phyloP scores from a whole-genome alignment of 2,113 vertebrate genomes.

The Oxyura jamaicensis region DNA sequence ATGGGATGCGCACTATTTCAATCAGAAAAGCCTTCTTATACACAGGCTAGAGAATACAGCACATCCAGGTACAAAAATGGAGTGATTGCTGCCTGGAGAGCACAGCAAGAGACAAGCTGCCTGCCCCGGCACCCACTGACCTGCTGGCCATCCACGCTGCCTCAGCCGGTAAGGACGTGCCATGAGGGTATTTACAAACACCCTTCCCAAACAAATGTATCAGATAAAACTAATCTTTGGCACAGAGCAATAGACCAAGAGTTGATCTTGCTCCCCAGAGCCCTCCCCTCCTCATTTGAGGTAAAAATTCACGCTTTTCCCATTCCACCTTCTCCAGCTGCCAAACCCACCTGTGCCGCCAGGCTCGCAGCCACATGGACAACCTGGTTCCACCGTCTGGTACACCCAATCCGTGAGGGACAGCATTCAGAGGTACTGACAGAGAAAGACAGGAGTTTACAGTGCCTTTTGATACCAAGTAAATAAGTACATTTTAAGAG shows the following conservation, averaged over 20 bases:
- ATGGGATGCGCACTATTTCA: not conserved
- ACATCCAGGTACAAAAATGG: not conserved
- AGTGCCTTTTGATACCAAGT: not conserved
- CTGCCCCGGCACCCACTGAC: accelerated
- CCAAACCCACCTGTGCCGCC: too few relatives aligned
- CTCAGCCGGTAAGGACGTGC: not conserved
- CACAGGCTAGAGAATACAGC: not conserved
- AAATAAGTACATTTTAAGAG: not conserved
- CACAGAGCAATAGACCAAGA: not conserved
- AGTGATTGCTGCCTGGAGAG: not conserved
- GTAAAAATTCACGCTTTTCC: not conserved
- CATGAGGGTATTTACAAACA: not conserved
- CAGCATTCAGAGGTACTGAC: not conserved
- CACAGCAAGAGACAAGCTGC: not conserved
- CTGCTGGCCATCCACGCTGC: not conserved
- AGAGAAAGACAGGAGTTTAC: accelerated
- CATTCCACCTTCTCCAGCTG: too few relatives aligned
- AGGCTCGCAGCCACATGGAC: too few relatives aligned
- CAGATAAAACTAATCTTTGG: not conserved
- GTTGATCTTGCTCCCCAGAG: not conserved
- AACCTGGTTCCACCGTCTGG: not conserved
- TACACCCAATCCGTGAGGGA: not conserved
- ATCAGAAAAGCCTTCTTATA: not conserved
- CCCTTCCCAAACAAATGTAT: not conserved
- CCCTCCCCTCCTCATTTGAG: not conserved